A percentile compares a stretch with the other conserved stretches of the same genome.
Conservation (phyloP, 64 coral and sea anemone species). For the Porites australiensis region DNA sequence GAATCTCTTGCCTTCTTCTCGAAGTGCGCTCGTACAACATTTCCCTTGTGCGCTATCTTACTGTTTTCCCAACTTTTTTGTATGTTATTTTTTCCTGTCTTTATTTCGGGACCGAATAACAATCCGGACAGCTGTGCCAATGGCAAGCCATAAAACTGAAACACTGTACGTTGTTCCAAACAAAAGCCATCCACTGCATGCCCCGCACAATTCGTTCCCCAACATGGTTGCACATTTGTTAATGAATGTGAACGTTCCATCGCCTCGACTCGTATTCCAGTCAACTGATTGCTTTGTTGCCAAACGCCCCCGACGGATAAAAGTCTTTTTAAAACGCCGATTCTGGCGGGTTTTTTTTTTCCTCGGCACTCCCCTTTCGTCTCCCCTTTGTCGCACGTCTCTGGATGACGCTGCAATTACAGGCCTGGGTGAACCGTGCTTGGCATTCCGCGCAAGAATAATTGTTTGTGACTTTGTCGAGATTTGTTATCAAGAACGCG, state of each 20-base stretch:
- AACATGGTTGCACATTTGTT: background rate
- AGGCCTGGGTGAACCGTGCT: no score
- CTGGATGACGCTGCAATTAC: no score
- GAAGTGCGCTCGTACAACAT: background rate
- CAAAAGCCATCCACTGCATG: background rate
- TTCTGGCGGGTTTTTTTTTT: background rate
- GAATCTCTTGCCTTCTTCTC: background rate
- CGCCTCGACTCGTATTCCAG: background rate
- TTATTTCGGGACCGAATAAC: background rate
- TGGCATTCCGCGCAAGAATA: no score
- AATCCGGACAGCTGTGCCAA: background rate
- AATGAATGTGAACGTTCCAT: background rate
- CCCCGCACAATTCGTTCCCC: background rate
- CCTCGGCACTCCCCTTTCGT: background rate
- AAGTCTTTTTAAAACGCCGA: background rate
- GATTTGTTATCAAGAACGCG: no score
- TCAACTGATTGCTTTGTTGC: background rate
- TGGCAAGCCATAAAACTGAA: background rate
- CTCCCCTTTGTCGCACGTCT: no score
- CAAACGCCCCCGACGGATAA: background rate
- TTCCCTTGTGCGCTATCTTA: background rate
- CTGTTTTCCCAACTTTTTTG: background rate
- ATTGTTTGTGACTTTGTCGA: no score
- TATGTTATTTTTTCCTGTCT: background rate
- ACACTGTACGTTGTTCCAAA: background rate